These are phyloP conservation scores for Idaea biselata DNA, from an alignment of 2,888 invertebrate species.

Conservation along the genomic window DNA sequence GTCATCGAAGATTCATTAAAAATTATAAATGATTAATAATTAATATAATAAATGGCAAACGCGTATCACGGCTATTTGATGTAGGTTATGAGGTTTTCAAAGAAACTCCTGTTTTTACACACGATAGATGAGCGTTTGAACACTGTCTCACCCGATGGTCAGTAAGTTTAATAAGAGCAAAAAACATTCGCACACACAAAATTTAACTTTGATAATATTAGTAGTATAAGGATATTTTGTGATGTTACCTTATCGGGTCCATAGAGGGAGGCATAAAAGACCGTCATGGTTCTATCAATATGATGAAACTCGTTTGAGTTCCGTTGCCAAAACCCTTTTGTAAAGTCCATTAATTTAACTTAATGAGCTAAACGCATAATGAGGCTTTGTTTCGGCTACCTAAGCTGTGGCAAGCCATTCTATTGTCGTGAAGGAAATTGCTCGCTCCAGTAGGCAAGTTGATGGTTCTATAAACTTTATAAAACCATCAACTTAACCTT, in stretches of 20 bases:
- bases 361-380: slow-evolving; percentile 67
- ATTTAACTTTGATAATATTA: too few species aligned
- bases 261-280: neutral
- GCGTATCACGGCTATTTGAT: too few species aligned
- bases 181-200: too few species aligned
- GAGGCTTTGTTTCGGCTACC: slow-evolving; percentile 57
- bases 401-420: slow-evolving; percentile 51
- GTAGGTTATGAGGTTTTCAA: too few species aligned
- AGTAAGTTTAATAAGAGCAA: too few species aligned
- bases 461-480: slow-evolving; percentile 25
- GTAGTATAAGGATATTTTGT: too few species aligned
- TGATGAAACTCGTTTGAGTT: slow-evolving; percentile 47
- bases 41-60: too few species aligned
- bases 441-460: slow-evolving; percentile 42
- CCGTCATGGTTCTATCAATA: slow-evolving; percentile 43
- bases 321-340: slow-evolving; percentile 52
- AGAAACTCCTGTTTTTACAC: too few species aligned
- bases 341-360: slow-evolving; percentile 62
- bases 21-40: too few species aligned
- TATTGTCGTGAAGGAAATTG: slow-evolving; percentile 51
- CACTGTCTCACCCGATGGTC: too few species aligned
- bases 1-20: too few species aligned
- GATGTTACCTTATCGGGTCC: neutral
- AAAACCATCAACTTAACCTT: slow-evolving; percentile 29
- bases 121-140: too few species aligned